These are phyloP conservation scores for Zaprionus obscuricornis DNA, from an alignment of 2,888 invertebrate species.

Conservation along the genomic window DNA sequence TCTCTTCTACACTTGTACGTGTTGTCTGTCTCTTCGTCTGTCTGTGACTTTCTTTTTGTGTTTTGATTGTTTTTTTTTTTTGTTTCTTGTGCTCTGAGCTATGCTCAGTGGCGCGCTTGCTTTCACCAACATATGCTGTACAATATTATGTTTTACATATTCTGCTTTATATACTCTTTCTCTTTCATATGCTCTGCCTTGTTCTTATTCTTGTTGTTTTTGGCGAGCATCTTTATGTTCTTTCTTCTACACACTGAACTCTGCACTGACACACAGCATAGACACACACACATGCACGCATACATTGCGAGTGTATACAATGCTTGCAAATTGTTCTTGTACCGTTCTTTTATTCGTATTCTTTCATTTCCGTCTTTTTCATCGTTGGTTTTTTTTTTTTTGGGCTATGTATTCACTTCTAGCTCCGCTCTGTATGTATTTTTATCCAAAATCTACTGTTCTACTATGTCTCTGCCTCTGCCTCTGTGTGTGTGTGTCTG, in stretches of 20 bases:
- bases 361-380: conserved; percentile 13
- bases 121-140: conserved; percentile 40
- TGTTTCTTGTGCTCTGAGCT: too few relatives aligned
- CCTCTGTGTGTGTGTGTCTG: conserved; percentile 7
- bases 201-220: neutral
- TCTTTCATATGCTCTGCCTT: conserved; percentile 9
- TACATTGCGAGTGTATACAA: neutral
- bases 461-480: neutral
- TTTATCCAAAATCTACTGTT: conserved; percentile 24
- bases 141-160: conserved; percentile 41
- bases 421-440: conserved; percentile 20
- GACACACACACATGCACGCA: neutral
- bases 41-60: conserved; percentile 44
- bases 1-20: conserved; percentile 10
- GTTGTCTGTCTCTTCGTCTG: conserved; percentile 13
- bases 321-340: conserved; percentile 29
- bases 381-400: too few relatives aligned
- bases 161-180: neutral
- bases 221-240: too few relatives aligned
- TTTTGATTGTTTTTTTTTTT: conserved; percentile 20
- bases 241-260: too few relatives aligned
- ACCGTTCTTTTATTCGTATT: conserved; percentile 4
- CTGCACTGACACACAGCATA: too few relatives aligned
- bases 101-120: too few relatives aligned
- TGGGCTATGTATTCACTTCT: conserved; percentile 32